Base-by-base conservation (phyloP, 1,140 invertebrate genomes). In the Drosophila rufa region DNA sequence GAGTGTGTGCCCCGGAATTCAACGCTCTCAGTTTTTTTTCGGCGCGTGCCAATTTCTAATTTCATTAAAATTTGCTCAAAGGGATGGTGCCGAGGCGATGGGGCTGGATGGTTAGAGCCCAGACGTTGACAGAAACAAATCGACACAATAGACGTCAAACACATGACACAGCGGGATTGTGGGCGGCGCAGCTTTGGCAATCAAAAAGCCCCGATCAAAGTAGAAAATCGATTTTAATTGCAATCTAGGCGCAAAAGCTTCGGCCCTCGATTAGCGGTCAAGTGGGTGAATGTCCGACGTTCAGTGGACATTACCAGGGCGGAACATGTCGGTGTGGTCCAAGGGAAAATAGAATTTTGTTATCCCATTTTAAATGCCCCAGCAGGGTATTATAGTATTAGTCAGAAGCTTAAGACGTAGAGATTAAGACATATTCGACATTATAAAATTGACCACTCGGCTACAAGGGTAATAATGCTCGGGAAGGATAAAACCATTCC, bases 171-270 rank as follows among this genome's bases (percentile, higher is more conserved):
- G 55, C 17, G 68, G 43, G 30, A 42, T 47, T 75, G 61, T 55
- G 47, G 46, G 62, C 33, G 47, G 51, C 50, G 75, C 77, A 76
- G 80, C 80, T 87, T 79, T 77, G 71, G 80, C 80, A 89, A 80
- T 87, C 83, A 77, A 76, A 86, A 78, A 83, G 68, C 68, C 65
- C 69, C 73, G 84, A 87, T 87, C 84, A 87, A 87, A 89, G 84
- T 80, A 36, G 64, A 87, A 87, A 87, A 84, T 87, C 84, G 84
- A 87, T 89, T 89, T 87, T 87, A 87, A 87, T 87, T 87, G 84
- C 84, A 89, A 89, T 89, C 84, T 73, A 80, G 68, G 70, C 70
- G 61, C 57, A 62, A 62, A 55, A 53, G 45, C 50, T 19, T 66
- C 47, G 59, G 22, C 69, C 65, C 59, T 65, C 82, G 68, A 82